Base-by-base conservation (phyloP, 2,113 vertebrate genomes). In the Rhinogobius similis region DNA sequence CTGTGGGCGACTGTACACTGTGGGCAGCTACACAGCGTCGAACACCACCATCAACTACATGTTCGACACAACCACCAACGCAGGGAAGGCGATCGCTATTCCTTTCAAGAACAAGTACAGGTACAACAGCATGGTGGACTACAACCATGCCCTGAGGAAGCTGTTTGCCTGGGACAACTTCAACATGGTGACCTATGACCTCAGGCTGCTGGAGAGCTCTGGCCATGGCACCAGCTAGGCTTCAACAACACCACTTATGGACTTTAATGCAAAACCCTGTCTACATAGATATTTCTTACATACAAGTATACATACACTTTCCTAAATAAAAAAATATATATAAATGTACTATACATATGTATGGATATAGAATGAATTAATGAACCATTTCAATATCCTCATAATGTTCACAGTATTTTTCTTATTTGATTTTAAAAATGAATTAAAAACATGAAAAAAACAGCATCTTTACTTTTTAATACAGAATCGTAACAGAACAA, bases 61-160 rank as follows among this genome's bases (percentile, higher is more conserved):
- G 62, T 99, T 93, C 0, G 81, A 95, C 86, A 96, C 95, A 0
- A 70, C 77, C 63, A 94, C 91, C 0, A 21, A 92, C 3, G 67
- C 29, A 65, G 92, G 94, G 78, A 84, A 82, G 23, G 78, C 89
- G 8, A 27, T 95, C 6, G 65, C 85, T 0, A 70, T 98, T 77
- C 94, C 93, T 0, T 95, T 99, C 44, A 88, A 92, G 87, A 99
- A 96, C 84, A 93, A 82, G 72, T 95, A 95, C 79, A 85, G 80
- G n/a, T 98, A 99, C 84, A 95, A 90, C 91, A 97, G 96, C 90
- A 98, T 96, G 96, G 67, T 97, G 24, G 96, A 98, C 88, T 98
- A 98, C 85, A 98, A 97, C 89, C 94, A 94, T 0, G 73, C 80
- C 2, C 93, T 95, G 90, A 95, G 85, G 88, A 95, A 92, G 91